A percentile compares a stretch with the other conserved stretches of the same genome.
phyloP scores from a whole-genome alignment of 2,113 vertebrate species.

The Gambusia holbrooki region DNA sequence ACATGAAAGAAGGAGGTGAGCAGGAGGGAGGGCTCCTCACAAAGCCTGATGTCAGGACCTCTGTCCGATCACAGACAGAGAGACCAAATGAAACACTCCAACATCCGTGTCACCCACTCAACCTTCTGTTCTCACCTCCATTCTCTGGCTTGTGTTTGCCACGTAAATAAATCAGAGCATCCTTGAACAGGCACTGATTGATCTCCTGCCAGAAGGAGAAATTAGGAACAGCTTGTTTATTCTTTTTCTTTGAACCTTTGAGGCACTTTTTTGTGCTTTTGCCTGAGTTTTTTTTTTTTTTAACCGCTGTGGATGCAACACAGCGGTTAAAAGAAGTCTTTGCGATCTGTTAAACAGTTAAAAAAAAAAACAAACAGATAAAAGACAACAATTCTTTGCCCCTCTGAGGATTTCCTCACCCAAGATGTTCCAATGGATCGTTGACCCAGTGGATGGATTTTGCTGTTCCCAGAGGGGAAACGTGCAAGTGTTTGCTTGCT shows the following conservation, averaged over 20 bases:
- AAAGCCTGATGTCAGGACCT: slow-evolving; percentile 58
- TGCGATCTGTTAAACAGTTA: slow-evolving; percentile 6
- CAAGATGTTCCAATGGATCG: slow-evolving; percentile 8
- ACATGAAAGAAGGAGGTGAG: slow-evolving; percentile 52
- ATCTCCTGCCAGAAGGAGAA: slow-evolving; percentile 41
- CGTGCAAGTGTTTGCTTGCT: too few species aligned
- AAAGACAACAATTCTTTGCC: slow-evolving; percentile 4
- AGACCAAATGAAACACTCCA: slow-evolving; percentile 35
- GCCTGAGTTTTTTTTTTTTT: slow-evolving; percentile 1
- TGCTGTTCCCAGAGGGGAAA: too few species aligned
- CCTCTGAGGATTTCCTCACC: slow-evolving; percentile 1
- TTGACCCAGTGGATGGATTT: too few species aligned
- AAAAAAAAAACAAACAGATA: not conserved
- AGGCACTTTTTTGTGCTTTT: not conserved
- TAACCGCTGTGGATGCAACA: slow-evolving; percentile 5
- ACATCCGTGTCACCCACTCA: slow-evolving; percentile 3
- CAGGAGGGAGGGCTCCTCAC: slow-evolving; percentile 38
- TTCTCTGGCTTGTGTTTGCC: slow-evolving; percentile 36
- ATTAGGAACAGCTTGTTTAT: slow-evolving; percentile 42
- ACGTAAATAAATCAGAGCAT: slow-evolving; percentile 54
- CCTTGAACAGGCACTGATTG: slow-evolving; percentile 34
- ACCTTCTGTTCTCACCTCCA: slow-evolving; percentile 18
- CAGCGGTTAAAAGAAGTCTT: slow-evolving; percentile 11
- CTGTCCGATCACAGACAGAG: slow-evolving; percentile 39
- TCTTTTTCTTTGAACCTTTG: slow-evolving; percentile 30